Base-by-base conservation (phyloP, 2,888 invertebrate genomes). In the Acleris literana region DNA sequence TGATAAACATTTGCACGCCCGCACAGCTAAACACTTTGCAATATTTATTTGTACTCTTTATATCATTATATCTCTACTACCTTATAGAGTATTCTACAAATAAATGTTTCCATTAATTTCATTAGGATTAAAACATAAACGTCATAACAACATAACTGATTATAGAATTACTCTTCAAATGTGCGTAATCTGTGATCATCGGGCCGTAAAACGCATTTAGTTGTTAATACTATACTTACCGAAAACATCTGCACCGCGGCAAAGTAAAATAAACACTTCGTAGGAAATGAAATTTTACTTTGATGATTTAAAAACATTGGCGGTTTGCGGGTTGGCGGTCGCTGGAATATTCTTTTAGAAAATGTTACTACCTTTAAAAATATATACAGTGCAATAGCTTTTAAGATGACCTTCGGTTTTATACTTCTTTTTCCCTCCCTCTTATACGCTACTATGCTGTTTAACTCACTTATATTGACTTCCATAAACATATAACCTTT, bases 261-360 rank as follows among this genome's bases (percentile, higher is more conserved):
- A 29, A 60, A 69, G 69, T 71, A 69, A 70, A 70, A 67, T 71
- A 71, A 71, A 71, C 70, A 67, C 64, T 66, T 68, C 54, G 56
- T 63, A 70, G 44, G 55, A 70, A 68, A 70, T 70, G 65, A 70
- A 70, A 44, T 56, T 60, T 64, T 60, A 52, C 68, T 68, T 64
- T 64, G 64, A 61, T 61, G 61, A 64, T 68, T 43, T 48, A 57
- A 55, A 54, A 64, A 66, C 46, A 66, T 48, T n/a, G 46, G 62
- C 52, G 60, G 60, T 65, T 49, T 16, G 56, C 33, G 52, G 22
- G 46, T 51, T 22, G 43, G 48, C 43, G 33, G 60, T 39, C 25
- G 4, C 60, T 60, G 60, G 60, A 61, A 52, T 51, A 51, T 39
- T 62, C 49, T 59, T 49, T 29, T 17, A 22, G 18, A 60, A 54